Evolutionary conservation across 2,113 vertebrate species (phyloP), one percentile per base, ranked within the genome.

Genomic region (Pardalotus punctatus): DNA sequence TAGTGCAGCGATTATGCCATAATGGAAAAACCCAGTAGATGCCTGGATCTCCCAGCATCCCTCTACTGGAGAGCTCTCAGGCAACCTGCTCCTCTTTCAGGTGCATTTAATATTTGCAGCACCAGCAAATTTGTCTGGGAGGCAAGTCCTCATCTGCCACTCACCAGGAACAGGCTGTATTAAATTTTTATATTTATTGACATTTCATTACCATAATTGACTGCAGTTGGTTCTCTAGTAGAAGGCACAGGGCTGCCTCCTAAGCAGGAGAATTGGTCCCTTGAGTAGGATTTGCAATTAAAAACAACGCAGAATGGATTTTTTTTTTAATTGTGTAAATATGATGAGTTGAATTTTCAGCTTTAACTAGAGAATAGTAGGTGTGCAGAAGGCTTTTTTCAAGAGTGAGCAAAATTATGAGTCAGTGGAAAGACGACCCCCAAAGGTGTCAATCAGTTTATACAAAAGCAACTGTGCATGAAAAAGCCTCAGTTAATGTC

Each of bases 141-240:
- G 98, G 98, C 98, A 98, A 98, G 99, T 98, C 98, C 98, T 99
- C 98, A 98, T 98, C 99, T 99, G 99, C 99, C 99, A 99, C 98
- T 99, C 99, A 99, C 97, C 97, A 97, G 97, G 98, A 99, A 98
- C 98, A 98, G 98, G 97, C 98, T 98, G 97, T 99, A 99, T 99
- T 98, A 99, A 99, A 99, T 99, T 99, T 99, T 99, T 99, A 99
- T 99, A 99, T 99, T 99, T 99, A 99, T 99, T 99, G 99, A 99
- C 99, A 99, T 99, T 99, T 99, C 99, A 99, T 99, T 99, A 99
- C 98, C 99, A 99, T 99, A 99, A 99, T 99, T 99, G 99, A 99
- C 99, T 99, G 98, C 97, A 96, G 98, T 98, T 96, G 98, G 98
- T 97, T 98, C 98, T 98, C 96, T 97, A 97, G 98, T 98, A 98